These are phyloP conservation scores for Nephrotoma guestfalica DNA, from an alignment of 2,888 invertebrate genomes.

Conservation along the genomic window DNA sequence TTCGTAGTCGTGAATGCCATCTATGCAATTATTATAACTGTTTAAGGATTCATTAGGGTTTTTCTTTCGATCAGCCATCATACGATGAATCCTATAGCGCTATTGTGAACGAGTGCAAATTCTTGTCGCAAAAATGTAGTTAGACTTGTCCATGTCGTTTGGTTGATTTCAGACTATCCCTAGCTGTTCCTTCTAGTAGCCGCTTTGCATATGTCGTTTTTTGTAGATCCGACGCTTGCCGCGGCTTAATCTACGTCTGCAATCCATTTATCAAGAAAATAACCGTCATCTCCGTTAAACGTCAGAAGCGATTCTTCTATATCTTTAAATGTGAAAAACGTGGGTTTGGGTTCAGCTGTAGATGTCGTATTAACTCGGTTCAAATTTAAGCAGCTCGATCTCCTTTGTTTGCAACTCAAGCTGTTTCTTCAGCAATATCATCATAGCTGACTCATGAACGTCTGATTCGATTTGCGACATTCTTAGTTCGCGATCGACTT, in stretches of 20 bases:
- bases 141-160: conserved; percentile 7
- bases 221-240: conserved; percentile 3
- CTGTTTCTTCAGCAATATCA: not conserved
- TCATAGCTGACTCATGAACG: too few species aligned
- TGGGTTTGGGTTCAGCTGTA: not conserved
- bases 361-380: not conserved
- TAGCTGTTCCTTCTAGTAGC: conserved; percentile 6
- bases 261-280: conserved; percentile 6
- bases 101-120: conserved; percentile 5
- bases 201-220: conserved; percentile 6
- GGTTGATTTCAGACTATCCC: conserved; percentile 6
- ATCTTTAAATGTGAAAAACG: conserved; percentile 4
- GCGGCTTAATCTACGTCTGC: conserved; percentile 4
- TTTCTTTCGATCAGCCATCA: conserved; percentile 3
- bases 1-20: conserved; percentile 16
- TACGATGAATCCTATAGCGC: conserved; percentile 5
- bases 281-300: conserved; percentile 3
- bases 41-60: conserved; percentile 1
- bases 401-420: not conserved
- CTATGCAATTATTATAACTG: conserved; percentile 16
- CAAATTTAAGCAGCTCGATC: not conserved
- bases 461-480: too few species aligned
- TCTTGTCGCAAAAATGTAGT: conserved; percentile 1
- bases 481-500: too few species aligned
- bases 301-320: not conserved